Percentiles rank a stretch among this genome's conserved stretches.
phyloP scores from a whole-genome alignment of 2,797 vertebrate species.

The Lepilemur ruficaudatus region DNA sequence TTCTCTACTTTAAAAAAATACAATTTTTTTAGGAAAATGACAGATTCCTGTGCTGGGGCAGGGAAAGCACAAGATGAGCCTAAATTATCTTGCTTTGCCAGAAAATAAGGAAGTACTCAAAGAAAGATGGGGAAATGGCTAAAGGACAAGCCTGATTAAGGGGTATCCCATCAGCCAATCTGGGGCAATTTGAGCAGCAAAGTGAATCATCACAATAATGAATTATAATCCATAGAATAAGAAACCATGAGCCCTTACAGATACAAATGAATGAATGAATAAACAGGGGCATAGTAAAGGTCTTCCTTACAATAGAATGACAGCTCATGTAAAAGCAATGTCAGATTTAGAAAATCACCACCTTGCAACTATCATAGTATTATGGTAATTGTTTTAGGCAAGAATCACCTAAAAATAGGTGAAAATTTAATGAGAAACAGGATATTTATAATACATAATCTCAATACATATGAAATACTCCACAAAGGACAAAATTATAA shows the following conservation, averaged over 20 bases:
- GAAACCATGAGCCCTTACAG: not conserved
- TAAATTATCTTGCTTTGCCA: not conserved
- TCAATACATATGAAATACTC: not conserved
- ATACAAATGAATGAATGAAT: not conserved
- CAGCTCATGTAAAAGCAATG: not conserved
- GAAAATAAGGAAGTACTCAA: not conserved
- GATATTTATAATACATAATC: not conserved
- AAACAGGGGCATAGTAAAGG: not conserved
- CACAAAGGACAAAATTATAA: not conserved
- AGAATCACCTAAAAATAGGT: not conserved
- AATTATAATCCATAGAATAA: not conserved
- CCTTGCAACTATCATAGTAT: not conserved
- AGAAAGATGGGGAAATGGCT: not conserved
- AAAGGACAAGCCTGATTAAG: not conserved
- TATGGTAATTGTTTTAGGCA: not conserved
- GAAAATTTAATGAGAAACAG: not conserved
- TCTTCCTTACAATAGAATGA: not conserved
- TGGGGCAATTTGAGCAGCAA: not conserved
- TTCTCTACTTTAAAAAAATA: not conserved
- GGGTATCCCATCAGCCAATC: not conserved
- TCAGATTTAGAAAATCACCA: conserved; percentile 12
- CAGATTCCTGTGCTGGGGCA: not conserved
- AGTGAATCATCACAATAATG: not conserved
- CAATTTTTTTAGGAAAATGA: not conserved
- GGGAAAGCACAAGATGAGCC: not conserved